Evolutionary conservation across 2,113 vertebrate genomes (phyloP).

Genomic region (Atherinomorus stipes): DNA sequence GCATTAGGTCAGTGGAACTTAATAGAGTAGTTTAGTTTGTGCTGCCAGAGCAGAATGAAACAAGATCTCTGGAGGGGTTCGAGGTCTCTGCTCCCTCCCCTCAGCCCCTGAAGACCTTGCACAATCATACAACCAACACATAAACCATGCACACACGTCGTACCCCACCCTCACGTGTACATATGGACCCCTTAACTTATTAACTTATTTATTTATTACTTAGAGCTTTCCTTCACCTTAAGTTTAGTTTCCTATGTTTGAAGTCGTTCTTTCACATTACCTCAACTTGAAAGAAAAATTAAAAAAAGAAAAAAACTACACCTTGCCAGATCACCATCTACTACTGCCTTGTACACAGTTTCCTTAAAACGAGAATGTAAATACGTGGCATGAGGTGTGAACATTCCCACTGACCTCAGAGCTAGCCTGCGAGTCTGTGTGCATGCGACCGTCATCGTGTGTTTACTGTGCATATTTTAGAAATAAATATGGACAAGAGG

Average conservation of each 20-base stretch:
- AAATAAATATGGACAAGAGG: conserved; percentile 8
- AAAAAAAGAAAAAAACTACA: conserved; percentile 28
- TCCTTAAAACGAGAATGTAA: conserved; percentile 83
- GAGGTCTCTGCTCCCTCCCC: conserved; percentile 33
- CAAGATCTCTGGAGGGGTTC: conserved; percentile 27
- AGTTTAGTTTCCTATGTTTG: conserved; percentile 33
- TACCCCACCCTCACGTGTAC: conserved; percentile 61
- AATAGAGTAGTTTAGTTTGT: conserved; percentile 50
- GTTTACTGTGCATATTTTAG: conserved; percentile 5
- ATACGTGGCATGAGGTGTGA: conserved; percentile 63
- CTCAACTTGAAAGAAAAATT: not conserved
- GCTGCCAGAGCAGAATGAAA: conserved; percentile 36
- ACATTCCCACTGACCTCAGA: conserved; percentile 61
- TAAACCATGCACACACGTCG: conserved; percentile 9
- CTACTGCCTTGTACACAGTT: conserved; percentile 83
- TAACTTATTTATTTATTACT: conserved; percentile 79
- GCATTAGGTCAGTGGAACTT: conserved; percentile 27
- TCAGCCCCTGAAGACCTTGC: conserved; percentile 30
- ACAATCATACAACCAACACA: conserved; percentile 24
- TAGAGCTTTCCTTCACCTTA: conserved; percentile 40
- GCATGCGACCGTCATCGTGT: conserved; percentile 39
- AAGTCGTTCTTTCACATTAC: conserved; percentile 25
- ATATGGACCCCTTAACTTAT: conserved; percentile 77
- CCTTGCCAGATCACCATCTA: conserved; percentile 70
- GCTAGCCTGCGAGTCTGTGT: conserved; percentile 25